Percentiles rank a stretch among this genome's conserved stretches.
phyloP scores from a whole-genome alignment of 2,888 invertebrate species.

The Brenthis ino region DNA sequence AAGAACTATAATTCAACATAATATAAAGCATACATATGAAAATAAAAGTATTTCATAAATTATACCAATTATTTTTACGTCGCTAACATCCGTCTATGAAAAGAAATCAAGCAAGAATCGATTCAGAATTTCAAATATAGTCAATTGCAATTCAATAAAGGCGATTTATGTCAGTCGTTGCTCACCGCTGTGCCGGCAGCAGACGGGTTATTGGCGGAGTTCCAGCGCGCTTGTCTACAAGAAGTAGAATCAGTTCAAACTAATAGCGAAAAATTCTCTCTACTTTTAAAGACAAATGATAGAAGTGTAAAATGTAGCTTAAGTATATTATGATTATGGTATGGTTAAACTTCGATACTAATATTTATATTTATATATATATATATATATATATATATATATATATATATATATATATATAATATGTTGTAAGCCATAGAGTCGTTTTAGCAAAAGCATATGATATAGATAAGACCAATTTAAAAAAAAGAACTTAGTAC shows the following conservation, averaged over 20 bases:
- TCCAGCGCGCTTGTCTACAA: constrained; percentile 36
- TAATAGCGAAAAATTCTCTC: constrained; percentile 36
- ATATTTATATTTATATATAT: no score
- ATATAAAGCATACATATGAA: no score
- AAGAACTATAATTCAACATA: neutral
- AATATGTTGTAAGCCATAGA: no score
- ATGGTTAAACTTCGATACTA: no score
- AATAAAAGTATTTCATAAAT: neutral
- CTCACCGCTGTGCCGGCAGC: constrained; percentile 34
- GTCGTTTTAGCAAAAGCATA: no score
- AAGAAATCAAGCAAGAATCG: constrained; percentile 15
- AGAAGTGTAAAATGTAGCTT: constrained; percentile 1
- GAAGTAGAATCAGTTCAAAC: constrained; percentile 35
- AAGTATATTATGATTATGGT: no score
- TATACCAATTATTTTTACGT: constrained; percentile 1
- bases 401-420: no score
- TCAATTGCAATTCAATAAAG: constrained; percentile 40
- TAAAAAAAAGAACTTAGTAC: no score
- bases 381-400: no score
- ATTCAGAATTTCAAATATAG: constrained; percentile 34
- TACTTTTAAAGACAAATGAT: constrained; percentile 17
- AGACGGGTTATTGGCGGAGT: constrained; percentile 37
- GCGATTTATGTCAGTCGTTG: constrained; percentile 39
- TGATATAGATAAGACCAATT: no score
- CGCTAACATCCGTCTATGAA: constrained; percentile 7